Base-by-base conservation (phyloP, 2,113 vertebrate species). In the Empidonax alnorum region DNA sequence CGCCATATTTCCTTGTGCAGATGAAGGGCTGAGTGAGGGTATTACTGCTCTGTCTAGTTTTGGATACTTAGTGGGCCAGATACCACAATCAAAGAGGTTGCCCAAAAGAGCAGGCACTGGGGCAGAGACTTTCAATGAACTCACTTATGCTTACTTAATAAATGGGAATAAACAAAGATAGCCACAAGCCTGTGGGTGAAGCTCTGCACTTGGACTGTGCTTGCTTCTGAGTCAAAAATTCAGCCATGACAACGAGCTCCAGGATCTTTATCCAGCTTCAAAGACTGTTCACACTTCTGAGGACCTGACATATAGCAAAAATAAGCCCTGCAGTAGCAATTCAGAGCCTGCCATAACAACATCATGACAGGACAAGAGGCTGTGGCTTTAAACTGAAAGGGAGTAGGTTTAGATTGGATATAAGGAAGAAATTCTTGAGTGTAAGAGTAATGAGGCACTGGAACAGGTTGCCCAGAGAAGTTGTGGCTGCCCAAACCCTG, bases 1-100 rank as follows among this genome's bases (percentile, higher is more conserved):
- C 50, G 79, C 2, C 19, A 18, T 0, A 0, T 75, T 42, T 55
- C 53, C 25, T 61, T 4, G 2, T 47, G 33, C 3, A 52, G 42
- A 19, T 20, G 3, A 47, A 46, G 56, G 22, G 35, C 1, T 24
- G 44, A 82, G 13, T 31, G 61, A 84, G 44, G 77, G 10, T 24
- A 15, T 58, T 46, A 13, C 9, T n/a, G 62, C 24, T 47, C 53
- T 72, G 9, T 16, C 19, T 61, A 18, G 14, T 44, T 79, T 33
- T 59, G 66, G 84, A 68, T 52, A 24, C 5, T 46, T 50, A 27
- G 17, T 23, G 42, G 18, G 23, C 42, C 61, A 42, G 42, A 44
- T 22, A 33, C 18, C 19, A 35, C 25, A 37, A 1, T 14, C 20
- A 68, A 83, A 73, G 41, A 39, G 10, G 13, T 7, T 91, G 47